A percentile compares a stretch with the other conserved stretches of the same genome.
Conservation (phyloP, 2,113 vertebrate genomes). For the Trematocara marginatum region DNA sequence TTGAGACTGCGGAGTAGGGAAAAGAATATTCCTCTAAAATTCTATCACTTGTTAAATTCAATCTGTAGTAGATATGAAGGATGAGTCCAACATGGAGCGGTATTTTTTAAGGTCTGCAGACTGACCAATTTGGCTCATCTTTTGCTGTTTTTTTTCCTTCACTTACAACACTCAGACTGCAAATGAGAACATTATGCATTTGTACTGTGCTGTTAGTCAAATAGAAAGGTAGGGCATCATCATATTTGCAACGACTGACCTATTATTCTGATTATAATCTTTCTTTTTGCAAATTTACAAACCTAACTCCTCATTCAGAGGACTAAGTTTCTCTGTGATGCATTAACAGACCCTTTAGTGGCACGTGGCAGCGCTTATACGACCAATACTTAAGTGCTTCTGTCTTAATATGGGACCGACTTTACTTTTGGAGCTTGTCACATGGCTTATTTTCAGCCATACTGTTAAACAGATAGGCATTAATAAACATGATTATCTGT, state of each 20-base stretch:
- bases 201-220: background rate
- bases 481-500: background rate
- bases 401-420: background rate
- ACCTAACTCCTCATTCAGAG: background rate
- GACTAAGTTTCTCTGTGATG: background rate
- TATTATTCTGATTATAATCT: background rate
- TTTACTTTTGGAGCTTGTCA: background rate
- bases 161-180: background rate
- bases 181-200: background rate
- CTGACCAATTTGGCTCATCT: conserved; percentile 27
- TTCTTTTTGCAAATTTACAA: background rate
- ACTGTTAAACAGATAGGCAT: background rate
- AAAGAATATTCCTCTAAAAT: background rate
- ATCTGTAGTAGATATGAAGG: conserved; percentile 6
- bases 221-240: background rate
- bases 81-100: background rate
- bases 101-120: conserved; percentile 5
- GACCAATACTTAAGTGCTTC: background rate
- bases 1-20: background rate
- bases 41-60: background rate
- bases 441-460: background rate
- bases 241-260: background rate
- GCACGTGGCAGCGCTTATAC: background rate
- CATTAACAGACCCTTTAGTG: background rate
- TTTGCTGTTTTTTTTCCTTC: background rate